Evolutionary conservation across 1,140 invertebrate species (phyloP).

Genomic region (Brachionus rotundiformis): DNA sequence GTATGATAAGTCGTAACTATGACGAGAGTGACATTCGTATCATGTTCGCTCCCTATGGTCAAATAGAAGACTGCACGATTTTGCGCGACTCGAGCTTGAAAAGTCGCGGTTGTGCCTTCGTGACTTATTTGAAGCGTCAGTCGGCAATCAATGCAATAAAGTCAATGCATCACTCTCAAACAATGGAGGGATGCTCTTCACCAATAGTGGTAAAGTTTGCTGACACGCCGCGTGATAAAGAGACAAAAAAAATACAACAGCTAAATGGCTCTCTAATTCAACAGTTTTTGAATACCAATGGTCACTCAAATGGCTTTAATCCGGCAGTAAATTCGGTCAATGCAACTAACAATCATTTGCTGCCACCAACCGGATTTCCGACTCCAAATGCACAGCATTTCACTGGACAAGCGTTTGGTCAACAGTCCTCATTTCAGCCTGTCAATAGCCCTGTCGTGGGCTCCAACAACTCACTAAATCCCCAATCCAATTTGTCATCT

Average conservation of each 20-base stretch:
- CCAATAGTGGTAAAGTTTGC: constrained; percentile 94
- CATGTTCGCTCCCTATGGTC: constrained; percentile 38
- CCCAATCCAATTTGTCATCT: not conserved
- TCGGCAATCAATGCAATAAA: constrained; percentile 94
- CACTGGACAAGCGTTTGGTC: not conserved
- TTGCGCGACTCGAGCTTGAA: constrained; percentile 30
- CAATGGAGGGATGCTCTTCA: constrained; percentile 76
- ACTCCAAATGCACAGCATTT: constrained; percentile 15
- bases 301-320: not conserved
- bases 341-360: not conserved
- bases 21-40: constrained; percentile 35
- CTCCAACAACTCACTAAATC: not conserved
- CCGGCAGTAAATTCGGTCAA: not conserved
- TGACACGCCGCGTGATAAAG: constrained; percentile 98
- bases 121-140: constrained; percentile 93
- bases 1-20: constrained; percentile 26
- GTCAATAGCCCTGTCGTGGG: not conserved
- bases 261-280: constrained; percentile 97
- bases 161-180: constrained; percentile 93
- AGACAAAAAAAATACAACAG: constrained; percentile 98
- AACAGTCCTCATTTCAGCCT: constrained; percentile 7
- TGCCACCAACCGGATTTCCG: not conserved
- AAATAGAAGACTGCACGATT: constrained; percentile 47
- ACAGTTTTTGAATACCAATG: constrained; percentile 69
- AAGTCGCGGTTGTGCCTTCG: constrained; percentile 83